phyloP scores from a whole-genome alignment of 2,888 invertebrate genomes.

The Nomada fucata region DNA sequence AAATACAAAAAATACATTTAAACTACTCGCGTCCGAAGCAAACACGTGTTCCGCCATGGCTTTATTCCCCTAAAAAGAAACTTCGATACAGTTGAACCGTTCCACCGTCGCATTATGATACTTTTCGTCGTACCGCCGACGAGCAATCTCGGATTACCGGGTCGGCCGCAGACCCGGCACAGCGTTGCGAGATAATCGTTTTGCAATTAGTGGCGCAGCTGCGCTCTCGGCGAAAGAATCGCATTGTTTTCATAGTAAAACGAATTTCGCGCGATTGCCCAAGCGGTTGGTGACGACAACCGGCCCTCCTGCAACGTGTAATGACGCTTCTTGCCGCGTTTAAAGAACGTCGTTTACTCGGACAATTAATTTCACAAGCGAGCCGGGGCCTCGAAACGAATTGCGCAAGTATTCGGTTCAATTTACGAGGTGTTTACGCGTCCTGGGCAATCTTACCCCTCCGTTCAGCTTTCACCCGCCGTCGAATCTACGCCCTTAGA shows the following conservation, averaged over 20 bases:
- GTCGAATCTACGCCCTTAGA: not conserved
- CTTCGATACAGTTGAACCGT: not conserved
- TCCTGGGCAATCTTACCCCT: conserved; percentile 6
- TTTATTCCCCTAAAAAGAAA: too few species aligned
- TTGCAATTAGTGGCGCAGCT: conserved; percentile 70
- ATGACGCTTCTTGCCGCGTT: conserved; percentile 62
- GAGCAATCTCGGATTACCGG: conserved; percentile 37
- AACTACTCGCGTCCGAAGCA: too few species aligned
- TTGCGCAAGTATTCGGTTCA: conserved; percentile 15
- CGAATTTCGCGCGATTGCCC: conserved; percentile 68
- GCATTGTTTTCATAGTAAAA: conserved; percentile 71
- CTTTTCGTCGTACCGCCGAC: conserved; percentile 23
- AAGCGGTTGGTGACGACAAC: conserved; percentile 66
- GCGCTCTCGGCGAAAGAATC: conserved; percentile 63
- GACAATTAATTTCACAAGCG: conserved; percentile 62
- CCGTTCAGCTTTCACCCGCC: not conserved
- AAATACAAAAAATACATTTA: too few species aligned
- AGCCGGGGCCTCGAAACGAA: conserved; percentile 22
- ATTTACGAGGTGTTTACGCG: conserved; percentile 15
- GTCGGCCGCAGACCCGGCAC: conserved; percentile 36
- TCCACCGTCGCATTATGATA: not conserved
- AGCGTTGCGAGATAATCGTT: conserved; percentile 70
- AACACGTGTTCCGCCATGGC: too few species aligned
- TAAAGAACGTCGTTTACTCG: conserved; percentile 60
- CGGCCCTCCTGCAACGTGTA: conserved; percentile 59